Conservation (phyloP, 2,797 vertebrate species). For the Rhinoraja longicauda region DNA sequence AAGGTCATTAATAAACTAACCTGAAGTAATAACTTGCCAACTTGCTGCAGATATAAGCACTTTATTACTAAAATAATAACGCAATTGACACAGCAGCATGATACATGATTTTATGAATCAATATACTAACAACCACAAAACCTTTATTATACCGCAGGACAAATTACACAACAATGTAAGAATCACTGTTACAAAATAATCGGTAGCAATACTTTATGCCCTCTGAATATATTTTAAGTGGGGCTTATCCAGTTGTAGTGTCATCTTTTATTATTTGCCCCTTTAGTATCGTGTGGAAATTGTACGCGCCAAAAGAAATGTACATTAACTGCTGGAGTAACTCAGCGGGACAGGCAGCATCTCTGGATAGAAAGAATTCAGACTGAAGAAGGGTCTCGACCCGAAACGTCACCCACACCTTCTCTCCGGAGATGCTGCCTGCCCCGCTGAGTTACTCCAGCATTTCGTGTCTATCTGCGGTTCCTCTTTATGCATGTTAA, state of each 20-base stretch:
- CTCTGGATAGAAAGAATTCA: too few relatives aligned
- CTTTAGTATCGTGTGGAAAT: background rate
- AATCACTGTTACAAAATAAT: background rate
- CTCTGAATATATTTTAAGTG: background rate
- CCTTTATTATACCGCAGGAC: background rate
- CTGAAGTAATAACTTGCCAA: background rate
- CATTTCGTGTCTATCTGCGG: too few relatives aligned
- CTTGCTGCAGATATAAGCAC: background rate
- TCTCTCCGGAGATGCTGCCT: too few relatives aligned
- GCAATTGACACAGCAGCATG: background rate
- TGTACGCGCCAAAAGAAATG: background rate
- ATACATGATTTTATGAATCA: background rate
- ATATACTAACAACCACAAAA: background rate
- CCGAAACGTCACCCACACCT: too few relatives aligned
- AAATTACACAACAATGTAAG: background rate
- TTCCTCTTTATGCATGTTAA: background rate
- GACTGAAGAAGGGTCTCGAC: too few relatives aligned
- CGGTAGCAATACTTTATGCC: background rate
- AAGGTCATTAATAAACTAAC: background rate
- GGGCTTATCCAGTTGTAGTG: background rate
- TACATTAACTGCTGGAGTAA: too few relatives aligned
- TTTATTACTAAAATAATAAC: background rate
- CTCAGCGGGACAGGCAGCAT: too few relatives aligned
- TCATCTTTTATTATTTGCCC: background rate
- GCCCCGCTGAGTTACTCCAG: too few relatives aligned